phyloP scores from a whole-genome alignment of 1,140 invertebrate species.

The Leptinotarsa lineolata region DNA sequence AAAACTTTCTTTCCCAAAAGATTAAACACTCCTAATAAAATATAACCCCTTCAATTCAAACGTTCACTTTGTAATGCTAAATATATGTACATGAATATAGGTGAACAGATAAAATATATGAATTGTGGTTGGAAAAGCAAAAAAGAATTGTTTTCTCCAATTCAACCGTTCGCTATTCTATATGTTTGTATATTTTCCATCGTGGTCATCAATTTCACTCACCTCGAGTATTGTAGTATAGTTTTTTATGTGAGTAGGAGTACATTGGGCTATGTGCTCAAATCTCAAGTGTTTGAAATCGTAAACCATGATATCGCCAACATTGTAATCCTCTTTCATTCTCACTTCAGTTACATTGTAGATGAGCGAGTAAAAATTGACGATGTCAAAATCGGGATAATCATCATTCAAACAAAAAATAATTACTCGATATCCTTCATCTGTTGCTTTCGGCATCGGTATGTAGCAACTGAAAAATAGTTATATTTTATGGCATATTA shows the following conservation, averaged over 20 bases:
- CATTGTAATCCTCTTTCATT: constrained; percentile 35
- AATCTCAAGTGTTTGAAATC: constrained; percentile 34
- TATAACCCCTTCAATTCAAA: no score
- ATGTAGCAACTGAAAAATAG: constrained; percentile 31
- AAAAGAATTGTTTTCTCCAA: no score
- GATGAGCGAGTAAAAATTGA: constrained; percentile 30
- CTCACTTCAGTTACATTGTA: constrained; percentile 40
- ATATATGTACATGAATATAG: no score
- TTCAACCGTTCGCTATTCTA: no score
- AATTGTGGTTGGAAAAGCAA: no score
- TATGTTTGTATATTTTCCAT: no score
- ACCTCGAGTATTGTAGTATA: constrained; percentile 35
- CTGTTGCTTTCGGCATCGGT: constrained; percentile 35
- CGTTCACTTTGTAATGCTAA: no score
- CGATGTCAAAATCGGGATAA: constrained; percentile 29
- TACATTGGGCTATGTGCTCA: constrained; percentile 34
- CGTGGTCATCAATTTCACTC: not conserved
- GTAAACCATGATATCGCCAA: constrained; percentile 35
- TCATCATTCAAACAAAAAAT: constrained; percentile 29
- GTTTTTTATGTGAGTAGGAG: constrained; percentile 29
- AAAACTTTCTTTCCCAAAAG: no score
- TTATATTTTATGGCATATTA: not conserved
- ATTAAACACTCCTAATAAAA: no score
- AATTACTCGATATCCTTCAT: constrained; percentile 32
- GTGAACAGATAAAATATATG: no score